These are phyloP conservation scores for Marcusenius ussheri DNA, from an alignment of 2,113 vertebrate genomes.

Conservation along the genomic window DNA sequence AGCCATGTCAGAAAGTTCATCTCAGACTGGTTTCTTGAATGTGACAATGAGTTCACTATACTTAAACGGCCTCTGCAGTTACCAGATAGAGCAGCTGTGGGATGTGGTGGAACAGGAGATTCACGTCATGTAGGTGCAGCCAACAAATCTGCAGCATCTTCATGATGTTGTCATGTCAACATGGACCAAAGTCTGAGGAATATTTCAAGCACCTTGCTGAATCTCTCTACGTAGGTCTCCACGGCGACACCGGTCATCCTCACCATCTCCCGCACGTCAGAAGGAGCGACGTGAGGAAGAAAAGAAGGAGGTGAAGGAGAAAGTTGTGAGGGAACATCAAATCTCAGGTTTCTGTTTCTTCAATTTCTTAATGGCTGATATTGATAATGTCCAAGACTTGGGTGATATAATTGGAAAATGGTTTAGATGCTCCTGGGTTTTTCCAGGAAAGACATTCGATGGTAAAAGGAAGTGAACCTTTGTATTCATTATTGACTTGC, in stretches of 20 bases:
- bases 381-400: background rate
- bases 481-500: background rate
- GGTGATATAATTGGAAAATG: background rate
- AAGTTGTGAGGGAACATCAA: slow-evolving; percentile 69
- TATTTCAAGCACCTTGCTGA: no score
- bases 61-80: no score
- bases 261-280: slow-evolving; percentile 69
- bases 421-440: background rate
- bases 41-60: no score
- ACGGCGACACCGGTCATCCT: slow-evolving; percentile 76
- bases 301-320: slow-evolving; percentile 61
- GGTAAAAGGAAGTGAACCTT: background rate
- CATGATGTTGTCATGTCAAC: no score
- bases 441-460: background rate
- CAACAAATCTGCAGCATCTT: no score
- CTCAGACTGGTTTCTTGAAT: no score
- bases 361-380: background rate
- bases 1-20: no score
- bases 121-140: no score
- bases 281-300: slow-evolving; percentile 85
- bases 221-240: slow-evolving; percentile 66
- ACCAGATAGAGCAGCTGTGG: no score
- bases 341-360: slow-evolving; percentile 70
- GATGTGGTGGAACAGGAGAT: no score
- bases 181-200: no score